Conservation (phyloP, 2,113 vertebrate species). For the Triplophysa rosa region DNA sequence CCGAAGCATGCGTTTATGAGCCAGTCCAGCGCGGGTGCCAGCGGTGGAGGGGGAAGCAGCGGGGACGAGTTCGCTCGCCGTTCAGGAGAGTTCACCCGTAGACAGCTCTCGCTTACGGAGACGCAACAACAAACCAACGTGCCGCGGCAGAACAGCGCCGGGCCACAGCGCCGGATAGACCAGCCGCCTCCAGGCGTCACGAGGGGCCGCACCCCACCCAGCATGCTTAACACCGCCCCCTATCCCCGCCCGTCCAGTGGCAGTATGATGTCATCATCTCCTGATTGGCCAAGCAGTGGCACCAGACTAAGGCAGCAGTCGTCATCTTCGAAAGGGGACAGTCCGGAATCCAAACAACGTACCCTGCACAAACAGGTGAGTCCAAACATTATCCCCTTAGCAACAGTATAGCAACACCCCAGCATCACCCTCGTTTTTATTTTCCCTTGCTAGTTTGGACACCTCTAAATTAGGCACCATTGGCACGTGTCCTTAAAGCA, state of each 20-base stretch:
- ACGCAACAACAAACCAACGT: slow-evolving; percentile 77
- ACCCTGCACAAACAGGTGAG: slow-evolving; percentile 71
- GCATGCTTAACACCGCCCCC: slow-evolving; percentile 82
- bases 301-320: slow-evolving; percentile 88
- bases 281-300: slow-evolving; percentile 71
- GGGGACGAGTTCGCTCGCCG: slow-evolving; percentile 86
- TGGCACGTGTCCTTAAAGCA: neutral
- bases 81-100: slow-evolving; percentile 78
- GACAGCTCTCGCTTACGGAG: slow-evolving; percentile 85
- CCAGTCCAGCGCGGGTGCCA: slow-evolving; percentile 68
- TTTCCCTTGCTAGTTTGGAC: neutral
- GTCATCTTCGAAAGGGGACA: slow-evolving; percentile 94
- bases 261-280: slow-evolving; percentile 84
- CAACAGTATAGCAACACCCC: too few relatives aligned
- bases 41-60: slow-evolving; percentile 63
- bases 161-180: slow-evolving; percentile 91
- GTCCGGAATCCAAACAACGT: slow-evolving; percentile 78
- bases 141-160: slow-evolving; percentile 82
- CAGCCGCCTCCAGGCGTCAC: slow-evolving; percentile 82
- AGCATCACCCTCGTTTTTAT: neutral
- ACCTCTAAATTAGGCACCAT: slow-evolving; percentile 5
- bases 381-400: neutral
- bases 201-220: slow-evolving; percentile 88
- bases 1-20: slow-evolving; percentile 80
- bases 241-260: slow-evolving; percentile 89